Percentiles rank a stretch among this genome's conserved stretches.
Conservation (phyloP, 2,113 vertebrate species). For the Limanda limanda region DNA sequence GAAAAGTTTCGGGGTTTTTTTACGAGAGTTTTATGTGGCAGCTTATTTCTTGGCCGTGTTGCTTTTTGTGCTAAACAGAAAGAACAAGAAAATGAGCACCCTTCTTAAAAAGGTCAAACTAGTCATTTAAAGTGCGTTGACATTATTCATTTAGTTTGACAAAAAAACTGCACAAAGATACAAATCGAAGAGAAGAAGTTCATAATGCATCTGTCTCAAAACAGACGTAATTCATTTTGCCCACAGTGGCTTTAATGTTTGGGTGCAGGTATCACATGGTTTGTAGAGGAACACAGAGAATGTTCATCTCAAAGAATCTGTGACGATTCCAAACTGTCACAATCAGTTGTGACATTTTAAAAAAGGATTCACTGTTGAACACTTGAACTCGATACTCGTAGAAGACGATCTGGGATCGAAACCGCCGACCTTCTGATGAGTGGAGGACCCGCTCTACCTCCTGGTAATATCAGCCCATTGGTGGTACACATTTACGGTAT, state of each 20-base stretch:
- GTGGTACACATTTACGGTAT: not conserved
- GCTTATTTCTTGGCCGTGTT: not conserved
- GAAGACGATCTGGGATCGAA: not conserved
- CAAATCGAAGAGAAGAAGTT: too few relatives aligned
- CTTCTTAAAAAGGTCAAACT: not conserved
- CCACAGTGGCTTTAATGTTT: not conserved
- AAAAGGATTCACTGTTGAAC: not conserved
- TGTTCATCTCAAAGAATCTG: not conserved
- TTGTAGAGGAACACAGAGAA: not conserved
- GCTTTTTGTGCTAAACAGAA: not conserved
- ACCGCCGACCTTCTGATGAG: too few relatives aligned
- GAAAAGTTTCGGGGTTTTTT: not conserved
- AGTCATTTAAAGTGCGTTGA: not conserved
- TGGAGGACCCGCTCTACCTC: too few relatives aligned
- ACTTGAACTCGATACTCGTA: not conserved
- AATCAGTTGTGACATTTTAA: not conserved
- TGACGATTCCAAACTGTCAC: not conserved
- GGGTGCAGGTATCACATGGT: not conserved
- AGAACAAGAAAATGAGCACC: not conserved
- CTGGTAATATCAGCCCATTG: not conserved
- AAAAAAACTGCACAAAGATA: not conserved
- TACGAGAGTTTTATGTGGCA: not conserved
- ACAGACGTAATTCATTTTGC: not conserved
- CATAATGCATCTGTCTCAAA: too few relatives aligned
- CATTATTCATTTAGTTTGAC: not conserved